These are phyloP conservation scores for Diplolepis rosae DNA, from an alignment of 2,888 invertebrate genomes.

Conservation along the genomic window DNA sequence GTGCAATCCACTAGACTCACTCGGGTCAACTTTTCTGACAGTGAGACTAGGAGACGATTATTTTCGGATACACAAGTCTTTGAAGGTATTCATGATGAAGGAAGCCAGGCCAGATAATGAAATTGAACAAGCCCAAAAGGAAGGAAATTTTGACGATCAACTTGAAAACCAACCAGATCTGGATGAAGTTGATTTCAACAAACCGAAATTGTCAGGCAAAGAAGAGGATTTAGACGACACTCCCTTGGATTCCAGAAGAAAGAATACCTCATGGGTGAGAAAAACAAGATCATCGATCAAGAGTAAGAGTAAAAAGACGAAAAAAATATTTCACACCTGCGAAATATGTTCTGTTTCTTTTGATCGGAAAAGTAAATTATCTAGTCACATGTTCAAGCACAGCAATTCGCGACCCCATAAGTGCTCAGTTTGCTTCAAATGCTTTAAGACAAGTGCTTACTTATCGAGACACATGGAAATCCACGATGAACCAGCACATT, in stretches of 20 bases:
- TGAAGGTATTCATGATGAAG: slow-evolving; percentile 66
- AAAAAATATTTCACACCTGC: slow-evolving; percentile 57
- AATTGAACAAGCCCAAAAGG: not conserved
- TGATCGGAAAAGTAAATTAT: slow-evolving; percentile 62
- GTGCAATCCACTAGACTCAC: slow-evolving; percentile 63
- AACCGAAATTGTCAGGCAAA: not conserved
- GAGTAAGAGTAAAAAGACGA: slow-evolving; percentile 22
- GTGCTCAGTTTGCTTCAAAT: slow-evolving; percentile 62
- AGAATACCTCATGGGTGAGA: not conserved
- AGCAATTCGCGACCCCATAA: slow-evolving; percentile 65
- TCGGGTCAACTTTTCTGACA: slow-evolving; percentile 63
- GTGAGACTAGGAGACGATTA: slow-evolving; percentile 66
- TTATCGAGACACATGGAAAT: slow-evolving; percentile 65
- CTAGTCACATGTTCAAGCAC: slow-evolving; percentile 65
- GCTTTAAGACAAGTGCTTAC: slow-evolving; percentile 63
- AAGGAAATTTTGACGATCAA: slow-evolving; percentile 21
- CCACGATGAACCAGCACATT: slow-evolving; percentile 56
- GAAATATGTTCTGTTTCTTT: slow-evolving; percentile 63
- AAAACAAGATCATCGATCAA: not conserved
- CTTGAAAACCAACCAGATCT: not conserved
- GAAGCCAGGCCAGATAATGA: slow-evolving; percentile 49
- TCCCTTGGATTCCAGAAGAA: slow-evolving; percentile 52
- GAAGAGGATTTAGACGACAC: slow-evolving; percentile 57
- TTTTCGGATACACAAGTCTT: slow-evolving; percentile 65
- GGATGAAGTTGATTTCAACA: slow-evolving; percentile 1